Base-by-base conservation (phyloP, 2,113 vertebrate species). In the Alosa alosa region DNA sequence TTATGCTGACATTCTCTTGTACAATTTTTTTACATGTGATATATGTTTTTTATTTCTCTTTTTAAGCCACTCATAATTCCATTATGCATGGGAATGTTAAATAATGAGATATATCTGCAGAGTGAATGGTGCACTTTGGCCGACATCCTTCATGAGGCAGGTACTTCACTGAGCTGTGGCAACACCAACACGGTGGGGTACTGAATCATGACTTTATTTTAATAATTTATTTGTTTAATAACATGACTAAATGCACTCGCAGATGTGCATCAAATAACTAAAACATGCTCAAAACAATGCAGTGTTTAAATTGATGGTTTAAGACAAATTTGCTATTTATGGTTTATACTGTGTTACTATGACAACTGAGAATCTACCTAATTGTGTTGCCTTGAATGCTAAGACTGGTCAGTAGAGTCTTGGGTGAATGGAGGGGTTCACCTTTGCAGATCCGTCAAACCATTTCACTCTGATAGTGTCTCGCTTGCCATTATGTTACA, bases 321-420 rank as follows among this genome's bases (percentile, higher is more conserved):
- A 36, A 36, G 72, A 39, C 31, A 31, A 25, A 72, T 11, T 5
- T 39, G 31, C 72, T 78, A 78, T 78, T 78, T 78, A 41, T 78
- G 36, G 72, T 78, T 36, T 78, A 17, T 78, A 41, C 11, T 41
- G 72, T 78, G 72, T 78, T 78, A 78, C 72, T 78, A 78, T 78
- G 72, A 78, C 72, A 78, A 78, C 72, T 39, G 72, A 39, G 72
- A 17, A 39, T 78, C 72, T 78, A 78, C 72, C 13, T 39, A 36
- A 78, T 36, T 78, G 72, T 39, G 64, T 68, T 31, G 25, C 72
- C 31, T 78, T 78, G 31, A 78, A 78, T 78, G 25, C 2, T 78
- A 39, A 39, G 36, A 78, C 39, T 78, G 72, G 25, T 2, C 1
- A 60, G 36, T 11, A 11, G 25, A 39, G 15, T 78, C 31, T 78